Evolutionary conservation across 1,140 invertebrate genomes (phyloP).

Genomic region (Drosophila sproati): DNA sequence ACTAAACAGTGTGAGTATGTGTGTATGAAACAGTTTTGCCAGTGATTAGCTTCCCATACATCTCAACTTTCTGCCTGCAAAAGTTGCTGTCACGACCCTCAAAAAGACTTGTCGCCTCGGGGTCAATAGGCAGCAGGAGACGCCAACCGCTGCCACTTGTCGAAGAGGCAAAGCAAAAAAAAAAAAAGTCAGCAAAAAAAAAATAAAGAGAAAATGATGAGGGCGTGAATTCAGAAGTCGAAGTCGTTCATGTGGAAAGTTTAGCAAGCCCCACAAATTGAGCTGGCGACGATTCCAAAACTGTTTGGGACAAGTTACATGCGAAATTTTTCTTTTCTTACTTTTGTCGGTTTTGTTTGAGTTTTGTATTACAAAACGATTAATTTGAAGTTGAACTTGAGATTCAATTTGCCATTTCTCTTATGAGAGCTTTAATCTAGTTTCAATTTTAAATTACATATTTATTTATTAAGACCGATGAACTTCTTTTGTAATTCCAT

Average conservation of each 20-base stretch:
- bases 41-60: constrained; percentile 56
- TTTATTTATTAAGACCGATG: background rate
- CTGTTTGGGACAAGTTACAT: constrained; percentile 41
- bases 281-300: constrained; percentile 21
- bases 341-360: constrained; percentile 1
- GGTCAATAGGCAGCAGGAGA: constrained; percentile 46
- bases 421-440: background rate
- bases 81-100: constrained; percentile 58
- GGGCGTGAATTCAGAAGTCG: constrained; percentile 60
- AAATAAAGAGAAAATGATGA: constrained; percentile 24
- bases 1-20: constrained; percentile 3
- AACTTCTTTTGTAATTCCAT: too few relatives aligned
- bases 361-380: constrained; percentile 23
- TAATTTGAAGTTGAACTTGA: constrained; percentile 14
- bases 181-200: background rate
- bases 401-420: constrained; percentile 24
- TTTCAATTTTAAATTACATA: background rate
- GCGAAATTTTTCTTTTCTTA: constrained; percentile 13
- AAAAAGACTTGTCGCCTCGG: constrained; percentile 60
- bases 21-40: constrained; percentile 52
- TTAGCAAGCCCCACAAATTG: constrained; percentile 47
- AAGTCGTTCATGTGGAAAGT: constrained; percentile 62
- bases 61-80: constrained; percentile 53
- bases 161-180: background rate
- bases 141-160: background rate